Conservation (phyloP, 2,113 vertebrate species). For the Onychostoma macrolepis region DNA sequence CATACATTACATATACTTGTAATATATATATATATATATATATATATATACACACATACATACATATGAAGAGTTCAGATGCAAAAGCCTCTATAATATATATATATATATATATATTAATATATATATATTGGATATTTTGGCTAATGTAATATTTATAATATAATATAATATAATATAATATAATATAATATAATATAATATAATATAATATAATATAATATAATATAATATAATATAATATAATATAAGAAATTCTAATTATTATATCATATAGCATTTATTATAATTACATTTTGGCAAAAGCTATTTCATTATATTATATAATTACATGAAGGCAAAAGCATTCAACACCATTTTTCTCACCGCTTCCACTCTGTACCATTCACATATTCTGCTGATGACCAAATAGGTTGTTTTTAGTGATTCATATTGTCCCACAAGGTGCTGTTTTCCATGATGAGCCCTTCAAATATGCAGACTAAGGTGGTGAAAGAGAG, state of each 20-base stretch:
- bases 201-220: not conserved
- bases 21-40: too few species aligned
- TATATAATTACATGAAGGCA: not conserved
- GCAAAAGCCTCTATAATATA: not conserved
- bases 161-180: not conserved
- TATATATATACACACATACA: too few species aligned
- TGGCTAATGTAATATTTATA: not conserved
- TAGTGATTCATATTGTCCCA: slow-evolving; percentile 42
- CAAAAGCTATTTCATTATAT: too few species aligned
- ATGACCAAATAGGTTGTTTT: slow-evolving; percentile 44
- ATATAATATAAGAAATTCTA: not conserved
- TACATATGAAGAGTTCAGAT: too few species aligned
- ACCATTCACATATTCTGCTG: not conserved
- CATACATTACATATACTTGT: too few species aligned
- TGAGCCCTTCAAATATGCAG: slow-evolving; percentile 16
- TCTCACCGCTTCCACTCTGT: not conserved
- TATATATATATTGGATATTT: not conserved
- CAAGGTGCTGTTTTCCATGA: slow-evolving; percentile 20
- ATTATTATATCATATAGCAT: too few species aligned
- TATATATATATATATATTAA: not conserved
- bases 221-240: not conserved
- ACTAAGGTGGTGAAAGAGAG: not conserved
- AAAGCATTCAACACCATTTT: not conserved
- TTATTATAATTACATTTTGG: not conserved
- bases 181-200: not conserved